A percentile compares a stretch with the other conserved stretches of the same genome.
These are phyloP conservation scores for Saimiri boliviensis DNA, from an alignment of 2,113 vertebrate genomes.

Conservation along the genomic window DNA sequence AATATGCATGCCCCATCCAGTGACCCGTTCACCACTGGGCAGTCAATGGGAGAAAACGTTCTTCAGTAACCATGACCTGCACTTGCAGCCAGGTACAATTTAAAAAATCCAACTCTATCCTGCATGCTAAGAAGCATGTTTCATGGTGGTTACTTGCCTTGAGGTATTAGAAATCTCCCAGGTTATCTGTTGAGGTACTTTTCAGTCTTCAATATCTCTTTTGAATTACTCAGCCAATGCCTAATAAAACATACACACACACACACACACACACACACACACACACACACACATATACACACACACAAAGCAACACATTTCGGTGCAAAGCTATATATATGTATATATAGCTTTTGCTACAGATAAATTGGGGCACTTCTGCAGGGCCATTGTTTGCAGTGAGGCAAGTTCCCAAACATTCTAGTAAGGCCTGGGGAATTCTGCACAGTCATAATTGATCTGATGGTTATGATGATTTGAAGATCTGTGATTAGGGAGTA, in stretches of 20 bases:
- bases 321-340: not conserved
- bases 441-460: not conserved
- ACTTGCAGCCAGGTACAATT: not conserved
- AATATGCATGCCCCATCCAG: not conserved
- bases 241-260: not conserved
- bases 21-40: too few relatives aligned
- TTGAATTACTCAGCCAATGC: not conserved
- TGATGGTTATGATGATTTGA: not conserved
- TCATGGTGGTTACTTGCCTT: not conserved
- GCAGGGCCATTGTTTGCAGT: not conserved
- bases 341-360: not conserved
- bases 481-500: not conserved
- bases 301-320: not conserved
- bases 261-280: accelerated
- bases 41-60: not conserved
- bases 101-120: not conserved
- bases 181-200: not conserved
- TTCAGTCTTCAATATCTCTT: not conserved
- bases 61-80: not conserved
- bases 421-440: not conserved
- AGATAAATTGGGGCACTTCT: not conserved
- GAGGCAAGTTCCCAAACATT: not conserved
- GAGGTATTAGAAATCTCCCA: not conserved
- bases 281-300: too few relatives aligned
- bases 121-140: not conserved